These are phyloP conservation scores for Onychomys arenicola DNA, from an alignment of 2,797 vertebrate genomes.

Conservation along the genomic window DNA sequence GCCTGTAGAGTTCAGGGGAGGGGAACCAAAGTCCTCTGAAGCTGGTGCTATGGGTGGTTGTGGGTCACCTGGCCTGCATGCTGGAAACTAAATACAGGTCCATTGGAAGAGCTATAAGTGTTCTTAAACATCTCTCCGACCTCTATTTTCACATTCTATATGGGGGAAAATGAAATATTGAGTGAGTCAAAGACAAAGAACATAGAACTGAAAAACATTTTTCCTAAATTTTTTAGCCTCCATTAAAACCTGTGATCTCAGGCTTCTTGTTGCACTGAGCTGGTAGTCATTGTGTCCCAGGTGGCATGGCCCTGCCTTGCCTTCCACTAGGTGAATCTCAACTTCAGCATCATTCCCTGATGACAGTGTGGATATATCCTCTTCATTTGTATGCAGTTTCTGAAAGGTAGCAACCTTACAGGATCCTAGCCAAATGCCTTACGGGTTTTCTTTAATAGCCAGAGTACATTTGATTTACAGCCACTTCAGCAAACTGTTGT, in stretches of 20 bases:
- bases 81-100: not conserved
- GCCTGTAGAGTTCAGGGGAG: not conserved
- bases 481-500: conserved; percentile 83
- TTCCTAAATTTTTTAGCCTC: not conserved
- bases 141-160: not conserved
- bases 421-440: conserved; percentile 81
- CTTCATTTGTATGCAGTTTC: conserved; percentile 82
- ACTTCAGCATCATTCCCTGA: conserved; percentile 46
- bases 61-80: not conserved
- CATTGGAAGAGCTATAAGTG: not conserved
- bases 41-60: no score
- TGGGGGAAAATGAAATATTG: conserved; percentile 9
- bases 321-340: conserved; percentile 60
- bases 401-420: conserved; percentile 65
- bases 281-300: conserved; percentile 63
- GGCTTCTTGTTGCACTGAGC: conserved; percentile 73
- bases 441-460: conserved; percentile 81
- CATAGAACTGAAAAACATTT: conserved; percentile 63
- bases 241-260: conserved; percentile 66
- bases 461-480: conserved; percentile 86
- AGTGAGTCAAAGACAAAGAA: conserved; percentile 39
- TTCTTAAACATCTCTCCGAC: not conserved
- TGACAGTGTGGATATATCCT: not conserved
- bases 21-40: not conserved
- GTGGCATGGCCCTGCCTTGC: conserved; percentile 47